phyloP scores from a whole-genome alignment of 2,888 invertebrate species.

The Ichneumoninae sp. region DNA sequence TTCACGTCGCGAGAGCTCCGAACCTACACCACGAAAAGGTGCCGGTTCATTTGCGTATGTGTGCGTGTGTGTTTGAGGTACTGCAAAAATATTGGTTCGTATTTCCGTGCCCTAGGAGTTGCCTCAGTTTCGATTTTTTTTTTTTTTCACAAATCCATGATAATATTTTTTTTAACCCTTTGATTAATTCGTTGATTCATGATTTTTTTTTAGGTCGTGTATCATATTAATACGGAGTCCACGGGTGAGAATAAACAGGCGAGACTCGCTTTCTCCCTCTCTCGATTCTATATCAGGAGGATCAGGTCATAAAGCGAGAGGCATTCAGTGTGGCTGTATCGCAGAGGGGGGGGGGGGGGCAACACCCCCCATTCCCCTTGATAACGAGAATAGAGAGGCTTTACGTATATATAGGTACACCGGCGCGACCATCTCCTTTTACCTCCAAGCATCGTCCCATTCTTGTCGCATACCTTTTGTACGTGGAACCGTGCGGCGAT shows the following conservation, averaged over 20 bases:
- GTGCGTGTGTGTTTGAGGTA: conserved; percentile 5
- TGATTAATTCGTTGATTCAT: background rate
- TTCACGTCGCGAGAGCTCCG: conserved; percentile 24
- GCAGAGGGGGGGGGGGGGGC: conserved; percentile 67
- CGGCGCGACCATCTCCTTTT: conserved; percentile 64
- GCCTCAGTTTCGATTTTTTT: background rate
- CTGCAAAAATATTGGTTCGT: background rate
- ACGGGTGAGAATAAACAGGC: conserved; percentile 55
- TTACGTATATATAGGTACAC: conserved; percentile 54
- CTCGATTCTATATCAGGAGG: conserved; percentile 77
- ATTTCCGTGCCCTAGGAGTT: background rate
- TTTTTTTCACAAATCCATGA: background rate
- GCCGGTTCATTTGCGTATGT: background rate
- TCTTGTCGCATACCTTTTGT: conserved; percentile 79
- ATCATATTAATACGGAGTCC: conserved; percentile 9
- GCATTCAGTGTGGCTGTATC: conserved; percentile 80
- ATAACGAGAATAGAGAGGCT: conserved; percentile 79
- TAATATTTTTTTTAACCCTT: background rate
- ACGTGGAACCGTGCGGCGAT: conserved; percentile 69
- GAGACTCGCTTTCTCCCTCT: conserved; percentile 33
- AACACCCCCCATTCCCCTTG: conserved; percentile 77
- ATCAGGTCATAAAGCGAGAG: conserved; percentile 80
- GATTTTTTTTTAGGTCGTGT: background rate
- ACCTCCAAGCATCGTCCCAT: conserved; percentile 75
- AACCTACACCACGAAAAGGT: conserved; percentile 16